A percentile compares a stretch with the other conserved stretches of the same genome.
These are phyloP conservation scores for Brachystomella parvula DNA, from an alignment of 1,140 invertebrate genomes.

Conservation along the genomic window DNA sequence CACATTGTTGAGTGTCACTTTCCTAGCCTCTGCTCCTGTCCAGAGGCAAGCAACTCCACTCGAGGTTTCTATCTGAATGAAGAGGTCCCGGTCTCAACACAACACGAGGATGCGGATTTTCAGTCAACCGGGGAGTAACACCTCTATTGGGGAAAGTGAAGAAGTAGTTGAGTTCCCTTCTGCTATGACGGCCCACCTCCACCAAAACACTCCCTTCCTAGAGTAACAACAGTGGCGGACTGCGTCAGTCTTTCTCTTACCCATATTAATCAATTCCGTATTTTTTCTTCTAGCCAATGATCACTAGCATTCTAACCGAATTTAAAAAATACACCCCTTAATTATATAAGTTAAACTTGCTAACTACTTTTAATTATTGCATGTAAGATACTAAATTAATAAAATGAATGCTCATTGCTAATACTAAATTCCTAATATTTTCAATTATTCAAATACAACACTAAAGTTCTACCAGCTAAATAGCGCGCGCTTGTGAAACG, in stretches of 20 bases:
- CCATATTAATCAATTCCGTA: background rate
- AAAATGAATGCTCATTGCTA: too few species aligned
- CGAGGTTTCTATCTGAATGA: background rate
- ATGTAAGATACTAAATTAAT: too few species aligned
- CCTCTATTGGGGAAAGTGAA: conserved; percentile 9
- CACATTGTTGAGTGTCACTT: background rate
- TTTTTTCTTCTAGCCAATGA: too few species aligned
- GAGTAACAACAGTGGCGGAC: background rate
- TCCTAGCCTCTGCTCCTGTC: background rate
- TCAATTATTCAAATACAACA: too few species aligned
- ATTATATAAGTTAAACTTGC: too few species aligned
- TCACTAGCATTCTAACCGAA: too few species aligned
- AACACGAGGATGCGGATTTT: conserved; percentile 5
- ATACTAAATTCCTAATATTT: too few species aligned
- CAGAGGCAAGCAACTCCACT: background rate
- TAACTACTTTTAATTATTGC: too few species aligned
- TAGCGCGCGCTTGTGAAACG: too few species aligned
- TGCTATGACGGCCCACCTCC: conserved; percentile 1
- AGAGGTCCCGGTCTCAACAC: background rate
- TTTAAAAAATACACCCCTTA: too few species aligned
- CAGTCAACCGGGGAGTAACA: background rate
- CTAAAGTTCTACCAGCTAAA: too few species aligned
- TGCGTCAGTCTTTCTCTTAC: background rate
- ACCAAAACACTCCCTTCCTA: background rate
- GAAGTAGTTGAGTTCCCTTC: background rate